Evolutionary conservation across 2,888 invertebrate species (phyloP).

Genomic region (Pocota personata): DNA sequence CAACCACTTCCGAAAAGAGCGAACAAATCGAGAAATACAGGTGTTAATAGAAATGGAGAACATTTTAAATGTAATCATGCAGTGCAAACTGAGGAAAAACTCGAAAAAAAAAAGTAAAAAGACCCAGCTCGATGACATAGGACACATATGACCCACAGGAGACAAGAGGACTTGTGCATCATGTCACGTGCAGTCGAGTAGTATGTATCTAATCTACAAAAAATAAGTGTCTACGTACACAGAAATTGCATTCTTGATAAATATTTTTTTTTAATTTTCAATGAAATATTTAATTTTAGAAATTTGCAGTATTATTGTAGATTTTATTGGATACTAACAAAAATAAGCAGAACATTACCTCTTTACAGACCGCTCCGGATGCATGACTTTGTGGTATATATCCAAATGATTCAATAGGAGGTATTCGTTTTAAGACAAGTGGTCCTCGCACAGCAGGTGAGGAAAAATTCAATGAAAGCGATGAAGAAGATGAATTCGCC

Average conservation of each 20-base stretch:
- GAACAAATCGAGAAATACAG: too few species aligned
- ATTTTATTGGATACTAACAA: neutral
- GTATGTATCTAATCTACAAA: too few species aligned
- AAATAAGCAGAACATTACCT: constrained; percentile 76
- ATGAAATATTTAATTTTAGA: neutral
- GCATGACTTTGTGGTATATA: constrained; percentile 76
- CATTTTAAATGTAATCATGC: too few species aligned
- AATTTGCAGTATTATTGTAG: neutral
- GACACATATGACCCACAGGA: neutral
- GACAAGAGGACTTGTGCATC: neutral
- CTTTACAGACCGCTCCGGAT: constrained; percentile 76
- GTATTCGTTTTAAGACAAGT: constrained; percentile 76
- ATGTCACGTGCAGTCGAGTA: neutral
- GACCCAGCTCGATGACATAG: too few species aligned
- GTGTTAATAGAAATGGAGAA: too few species aligned
- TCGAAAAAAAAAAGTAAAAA: too few species aligned
- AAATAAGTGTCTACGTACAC: neutral
- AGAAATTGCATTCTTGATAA: neutral
- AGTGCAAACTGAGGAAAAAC: too few species aligned
- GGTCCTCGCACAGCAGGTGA: constrained; percentile 60
- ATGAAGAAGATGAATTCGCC: constrained; percentile 72
- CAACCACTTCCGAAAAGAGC: too few species aligned
- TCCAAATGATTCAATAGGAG: constrained; percentile 79
- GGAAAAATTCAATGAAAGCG: constrained; percentile 74
- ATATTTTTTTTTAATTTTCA: neutral